Percentiles rank a stretch among this genome's conserved stretches.
Evolutionary conservation across 2,797 vertebrate genomes (phyloP).

Genomic region (Crotalus adamanteus): DNA sequence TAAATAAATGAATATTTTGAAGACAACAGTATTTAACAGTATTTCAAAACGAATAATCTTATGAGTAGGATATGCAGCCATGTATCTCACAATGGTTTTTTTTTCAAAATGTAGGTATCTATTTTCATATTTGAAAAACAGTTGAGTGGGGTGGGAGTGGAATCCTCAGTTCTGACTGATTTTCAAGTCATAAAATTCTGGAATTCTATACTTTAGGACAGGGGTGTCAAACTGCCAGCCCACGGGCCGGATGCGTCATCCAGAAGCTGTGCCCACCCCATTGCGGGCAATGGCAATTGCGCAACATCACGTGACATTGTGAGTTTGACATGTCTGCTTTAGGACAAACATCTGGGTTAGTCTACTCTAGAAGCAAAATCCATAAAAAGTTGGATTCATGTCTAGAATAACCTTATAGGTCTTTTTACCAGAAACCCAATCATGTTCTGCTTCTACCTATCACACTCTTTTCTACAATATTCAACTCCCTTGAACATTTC

Average conservation of each 20-base stretch:
- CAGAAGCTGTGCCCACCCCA: no score
- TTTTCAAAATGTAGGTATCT: not conserved
- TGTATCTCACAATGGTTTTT: not conserved
- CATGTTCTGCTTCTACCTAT: not conserved
- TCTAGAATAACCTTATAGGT: not conserved
- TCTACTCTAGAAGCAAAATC: not conserved
- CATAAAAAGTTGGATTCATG: not conserved
- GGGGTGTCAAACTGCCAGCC: no score
- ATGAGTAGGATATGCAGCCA: not conserved
- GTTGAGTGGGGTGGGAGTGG: no score
- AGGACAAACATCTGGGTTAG: no score
- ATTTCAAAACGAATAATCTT: conserved; percentile 10
- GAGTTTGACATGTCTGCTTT: no score
- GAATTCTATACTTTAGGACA: not conserved
- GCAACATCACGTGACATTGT: no score
- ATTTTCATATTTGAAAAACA: not conserved
- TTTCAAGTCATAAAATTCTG: not conserved
- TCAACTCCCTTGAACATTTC: not conserved
- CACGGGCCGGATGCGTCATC: no score
- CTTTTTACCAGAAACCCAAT: not conserved
- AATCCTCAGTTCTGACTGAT: not conserved
- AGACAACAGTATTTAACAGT: conserved; percentile 3
- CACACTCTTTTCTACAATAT: not conserved
- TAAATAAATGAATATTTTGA: conserved; percentile 39
- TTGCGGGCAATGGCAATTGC: no score